Conservation (phyloP, 2,888 invertebrate species). For the Heteromyza rotundicornis region DNA sequence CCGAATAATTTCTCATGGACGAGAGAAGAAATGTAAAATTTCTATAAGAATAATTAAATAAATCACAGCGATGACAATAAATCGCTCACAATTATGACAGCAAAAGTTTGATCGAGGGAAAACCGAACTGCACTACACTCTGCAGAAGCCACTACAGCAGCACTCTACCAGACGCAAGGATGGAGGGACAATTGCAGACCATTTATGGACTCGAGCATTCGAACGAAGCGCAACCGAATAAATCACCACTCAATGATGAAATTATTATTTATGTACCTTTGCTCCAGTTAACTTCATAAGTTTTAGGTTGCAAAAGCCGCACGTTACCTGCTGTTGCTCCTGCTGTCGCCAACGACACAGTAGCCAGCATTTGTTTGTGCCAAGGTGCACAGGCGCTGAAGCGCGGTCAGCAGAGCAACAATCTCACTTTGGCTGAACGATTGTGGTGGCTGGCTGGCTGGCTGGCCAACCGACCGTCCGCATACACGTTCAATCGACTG, state of each 20-base stretch:
- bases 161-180: constrained; percentile 8
- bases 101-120: constrained; percentile 30
- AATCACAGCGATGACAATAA: constrained; percentile 53
- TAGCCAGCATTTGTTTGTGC: background rate
- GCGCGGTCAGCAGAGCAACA: background rate
- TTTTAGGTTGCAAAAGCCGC: constrained; percentile 8
- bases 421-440: background rate
- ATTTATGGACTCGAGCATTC: constrained; percentile 1
- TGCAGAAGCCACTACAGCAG: constrained; percentile 3
- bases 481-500: background rate
- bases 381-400: background rate
- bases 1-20: background rate
- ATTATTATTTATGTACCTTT: constrained; percentile 55
- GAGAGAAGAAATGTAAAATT: background rate
- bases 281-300: constrained; percentile 50
- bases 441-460: background rate
- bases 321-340: background rate
- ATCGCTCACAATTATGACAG: constrained; percentile 57
- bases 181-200: background rate
- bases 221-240: constrained; percentile 47
- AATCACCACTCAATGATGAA: constrained; percentile 60
- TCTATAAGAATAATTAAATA: constrained; percentile 37
- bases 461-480: background rate
- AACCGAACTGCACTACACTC: background rate
- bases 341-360: constrained; percentile 3